phyloP scores from a whole-genome alignment of 2,797 vertebrate species.

The Balearica regulorum region DNA sequence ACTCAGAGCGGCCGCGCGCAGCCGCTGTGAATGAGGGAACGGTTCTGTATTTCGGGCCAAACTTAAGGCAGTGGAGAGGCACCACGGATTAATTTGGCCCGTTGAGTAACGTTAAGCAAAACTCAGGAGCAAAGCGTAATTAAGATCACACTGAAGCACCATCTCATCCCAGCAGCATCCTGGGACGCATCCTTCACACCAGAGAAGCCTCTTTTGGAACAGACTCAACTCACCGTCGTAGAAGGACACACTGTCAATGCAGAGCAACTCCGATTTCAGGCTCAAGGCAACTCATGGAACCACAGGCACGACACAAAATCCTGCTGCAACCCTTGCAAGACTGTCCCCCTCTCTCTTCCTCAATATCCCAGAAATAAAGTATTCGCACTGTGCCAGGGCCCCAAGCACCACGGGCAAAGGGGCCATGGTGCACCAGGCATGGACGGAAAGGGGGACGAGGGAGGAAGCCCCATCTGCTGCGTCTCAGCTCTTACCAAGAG shows the following conservation, averaged over 20 bases:
- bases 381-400: background rate
- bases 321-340: background rate
- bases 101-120: background rate
- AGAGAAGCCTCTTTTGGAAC: background rate
- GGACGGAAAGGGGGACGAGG: background rate
- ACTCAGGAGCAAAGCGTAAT: background rate
- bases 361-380: background rate
- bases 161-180: background rate
- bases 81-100: background rate
- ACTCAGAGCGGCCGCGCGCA: background rate
- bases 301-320: fast-evolving
- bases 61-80: background rate
- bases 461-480: background rate
- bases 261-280: background rate
- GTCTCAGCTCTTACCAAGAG: background rate
- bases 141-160: background rate
- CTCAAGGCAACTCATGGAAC: background rate
- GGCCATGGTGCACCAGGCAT: background rate
- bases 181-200: background rate
- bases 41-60: background rate
- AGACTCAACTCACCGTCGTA: background rate
- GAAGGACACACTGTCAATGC: background rate
- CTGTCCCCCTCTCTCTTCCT: background rate
- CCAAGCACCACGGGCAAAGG: background rate
- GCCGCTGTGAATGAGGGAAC: background rate